These are phyloP conservation scores for Tachina grossa DNA, from an alignment of 2,888 invertebrate genomes.

Conservation along the genomic window DNA sequence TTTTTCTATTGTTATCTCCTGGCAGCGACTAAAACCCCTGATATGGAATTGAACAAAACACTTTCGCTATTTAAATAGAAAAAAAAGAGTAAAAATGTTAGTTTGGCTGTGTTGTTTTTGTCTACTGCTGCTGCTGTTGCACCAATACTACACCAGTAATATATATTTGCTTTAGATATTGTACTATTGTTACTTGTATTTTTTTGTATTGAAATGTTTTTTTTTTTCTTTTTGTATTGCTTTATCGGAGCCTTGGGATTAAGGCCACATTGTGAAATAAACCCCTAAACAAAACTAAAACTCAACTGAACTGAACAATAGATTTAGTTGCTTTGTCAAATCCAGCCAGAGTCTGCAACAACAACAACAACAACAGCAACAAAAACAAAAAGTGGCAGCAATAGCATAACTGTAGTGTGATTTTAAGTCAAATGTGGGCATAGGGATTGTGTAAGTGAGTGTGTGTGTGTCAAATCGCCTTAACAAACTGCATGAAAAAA, in stretches of 20 bases:
- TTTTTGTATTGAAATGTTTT: conserved; percentile 58
- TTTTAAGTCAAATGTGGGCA: neutral
- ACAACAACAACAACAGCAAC: neutral
- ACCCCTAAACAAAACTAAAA: conserved; percentile 57
- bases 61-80: conserved; percentile 26
- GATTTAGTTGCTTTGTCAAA: conserved; percentile 54
- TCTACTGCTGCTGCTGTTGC: neutral
- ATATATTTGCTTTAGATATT: conserved; percentile 38
- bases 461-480: neutral
- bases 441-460: neutral
- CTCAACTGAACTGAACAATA: conserved; percentile 43
- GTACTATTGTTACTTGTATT: conserved; percentile 44
- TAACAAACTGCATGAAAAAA: conserved; percentile 32
- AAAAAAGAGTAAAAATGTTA: neutral
- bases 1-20: conserved; percentile 29
- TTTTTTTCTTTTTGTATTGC: conserved; percentile 15
- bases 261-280: conserved; percentile 66
- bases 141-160: neutral
- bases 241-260: conserved; percentile 70
- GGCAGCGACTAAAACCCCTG: neutral
- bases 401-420: neutral
- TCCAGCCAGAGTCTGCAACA: conserved; percentile 36
- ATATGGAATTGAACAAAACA: conserved; percentile 33
- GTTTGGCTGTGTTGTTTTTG: neutral
- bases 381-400: neutral